Evolutionary conservation across 2,888 invertebrate species (phyloP), one percentile per base, ranked within the genome.

Genomic region (Dendrolimus houi): DNA sequence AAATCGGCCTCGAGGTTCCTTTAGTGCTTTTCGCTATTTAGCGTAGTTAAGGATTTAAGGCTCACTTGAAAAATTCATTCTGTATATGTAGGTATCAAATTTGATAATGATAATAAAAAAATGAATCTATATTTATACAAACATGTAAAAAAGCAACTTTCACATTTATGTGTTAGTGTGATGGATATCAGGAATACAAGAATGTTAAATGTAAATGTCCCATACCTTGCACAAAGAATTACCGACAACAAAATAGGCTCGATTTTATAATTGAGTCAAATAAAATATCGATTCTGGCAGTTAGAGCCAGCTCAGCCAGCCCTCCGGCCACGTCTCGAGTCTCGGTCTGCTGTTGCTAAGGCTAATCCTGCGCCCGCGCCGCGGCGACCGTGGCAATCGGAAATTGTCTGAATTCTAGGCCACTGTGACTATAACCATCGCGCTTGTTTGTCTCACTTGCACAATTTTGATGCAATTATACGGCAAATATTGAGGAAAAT

Each of bases 401-500:
- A 87, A 87, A 87, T 87, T 81, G 81, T 78, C 79, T 79, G 78
- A 83, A 87, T 87, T 87, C 87, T 87, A 85, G 85, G 83, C 80
- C 87, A 84, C 61, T 66, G 65, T 66, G 67, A 68, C 72, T 66
- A 65, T 65, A 71, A 71, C 64, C 76, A 77, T 72, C 72, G 69
- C 68, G 63, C 68, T 73, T 47, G 47, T 47, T 72, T 66, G 66
- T 83, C 83, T 75, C 80, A 58, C 74, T 81, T 77, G 66, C 79
- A 75, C 79, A 61, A 68, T 65, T 58, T 60, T 58, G 66, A 62
- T 9, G 47, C 9, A 29, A 29, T 29, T 29, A 29, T 29, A 29
- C 6, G 6, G 3, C 29, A 29, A 29, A 29, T 29, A 6, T 29
- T 29, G 29, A 29, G 29, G 6, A 29, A 29, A 29, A 3, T 29